Evolutionary conservation across 2,113 vertebrate species (phyloP), one percentile per base, ranked within the genome.

Genomic region (Romanogobio albipinnatus): DNA sequence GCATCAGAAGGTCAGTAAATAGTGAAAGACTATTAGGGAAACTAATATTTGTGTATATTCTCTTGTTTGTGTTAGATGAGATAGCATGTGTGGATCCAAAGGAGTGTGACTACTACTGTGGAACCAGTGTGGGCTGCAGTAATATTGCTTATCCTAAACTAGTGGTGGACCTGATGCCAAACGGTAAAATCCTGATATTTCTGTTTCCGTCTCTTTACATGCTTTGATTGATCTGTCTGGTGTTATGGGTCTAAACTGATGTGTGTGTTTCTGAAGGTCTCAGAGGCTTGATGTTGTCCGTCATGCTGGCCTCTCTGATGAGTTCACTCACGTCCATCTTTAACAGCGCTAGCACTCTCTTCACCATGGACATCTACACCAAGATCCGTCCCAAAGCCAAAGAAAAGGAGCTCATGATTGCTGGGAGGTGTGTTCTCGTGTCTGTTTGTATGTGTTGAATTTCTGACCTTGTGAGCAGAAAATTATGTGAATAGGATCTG

Each of bases 291-390:
- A 99, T 99, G 98, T 77, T 99, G 82, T 96, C 98, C 0, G 98
- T 97, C 86, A 99, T 99, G 97, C 0, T 99, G 95, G 97, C 97
- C 1, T 99, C 98, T 19, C 95, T 99, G 39, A 99, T 99, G 97
- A 99, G 97, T 87, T 99, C 98, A 9, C 91, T 99, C 64, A 99
- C 98, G 17, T 99, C 98, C 91, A 97, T 99, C 92, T 99, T 99
- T 81, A 99, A 99, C 93, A 99, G 98, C 0, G 94, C 98, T 89
- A 99, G 98, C 45, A 98, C 98, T 0, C 94, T 99, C 76, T 99
- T 99, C 90, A 99, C 98, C 3, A 96, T 99, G 95, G 98, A 99
- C 88, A 95, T 99, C 87, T 99, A 98, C 92, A 96, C 97, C 83
- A 98, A 95, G 84, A 43, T 98, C 2, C 95, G 97, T 2, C 11